phyloP scores from a whole-genome alignment of 1,140 invertebrate genomes.

The Dolichoris vasculosae region DNA sequence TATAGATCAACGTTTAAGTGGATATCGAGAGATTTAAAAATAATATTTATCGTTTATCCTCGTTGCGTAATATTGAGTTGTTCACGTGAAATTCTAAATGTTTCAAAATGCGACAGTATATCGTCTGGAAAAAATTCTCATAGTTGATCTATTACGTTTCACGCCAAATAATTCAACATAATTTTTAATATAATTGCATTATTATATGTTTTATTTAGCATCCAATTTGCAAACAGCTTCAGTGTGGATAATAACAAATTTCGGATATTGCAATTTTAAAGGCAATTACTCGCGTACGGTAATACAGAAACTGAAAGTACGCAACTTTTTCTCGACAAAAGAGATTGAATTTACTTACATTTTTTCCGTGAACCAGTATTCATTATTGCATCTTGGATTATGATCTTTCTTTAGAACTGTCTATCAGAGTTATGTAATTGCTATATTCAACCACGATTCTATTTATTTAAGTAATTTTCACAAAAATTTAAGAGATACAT shows the following conservation, averaged over 20 bases:
- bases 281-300: background rate
- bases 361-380: background rate
- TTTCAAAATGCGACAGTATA: too few species aligned
- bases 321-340: background rate
- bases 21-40: background rate
- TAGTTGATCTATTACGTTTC: too few species aligned
- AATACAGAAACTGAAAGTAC: background rate
- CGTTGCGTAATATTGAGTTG: background rate
- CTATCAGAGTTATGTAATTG: slow-evolving; percentile 35
- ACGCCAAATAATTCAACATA: too few species aligned
- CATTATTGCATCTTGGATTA: background rate
- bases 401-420: background rate
- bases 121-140: too few species aligned
- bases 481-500: background rate
- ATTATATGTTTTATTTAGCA: background rate
- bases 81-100: too few species aligned
- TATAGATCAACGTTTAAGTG: background rate
- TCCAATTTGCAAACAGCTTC: background rate
- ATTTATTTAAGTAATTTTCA: slow-evolving; percentile 8
- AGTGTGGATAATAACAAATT: background rate
- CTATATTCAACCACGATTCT: background rate
- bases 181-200: background rate
- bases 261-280: background rate
- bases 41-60: background rate
- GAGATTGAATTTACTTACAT: background rate